Percentiles rank a stretch among this genome's conserved stretches.
These are phyloP conservation scores for Odontamblyopus rebecca DNA, from an alignment of 2,797 vertebrate genomes.

Conservation along the genomic window DNA sequence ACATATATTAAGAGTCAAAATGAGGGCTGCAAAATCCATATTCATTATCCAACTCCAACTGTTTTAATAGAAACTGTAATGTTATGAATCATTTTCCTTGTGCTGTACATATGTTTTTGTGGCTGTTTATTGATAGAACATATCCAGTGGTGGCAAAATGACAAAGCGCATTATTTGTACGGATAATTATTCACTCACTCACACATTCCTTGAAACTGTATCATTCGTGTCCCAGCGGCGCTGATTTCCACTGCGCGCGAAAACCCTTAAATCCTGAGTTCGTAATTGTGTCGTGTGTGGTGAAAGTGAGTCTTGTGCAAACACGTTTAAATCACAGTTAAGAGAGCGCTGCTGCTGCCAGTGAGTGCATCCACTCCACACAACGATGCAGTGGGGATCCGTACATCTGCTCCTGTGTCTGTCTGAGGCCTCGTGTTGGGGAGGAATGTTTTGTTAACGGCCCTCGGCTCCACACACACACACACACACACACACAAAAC, in stretches of 20 bases:
- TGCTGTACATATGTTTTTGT: too few species aligned
- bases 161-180: too few species aligned
- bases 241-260: background rate
- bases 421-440: constrained; percentile 36
- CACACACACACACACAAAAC: constrained; percentile 53
- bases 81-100: too few species aligned
- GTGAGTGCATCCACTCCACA: constrained; percentile 34
- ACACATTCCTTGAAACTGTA: background rate
- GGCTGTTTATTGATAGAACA: too few species aligned
- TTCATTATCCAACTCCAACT: too few species aligned
- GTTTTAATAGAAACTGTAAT: too few species aligned
- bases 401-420: constrained; percentile 55
- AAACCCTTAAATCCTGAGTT: background rate
- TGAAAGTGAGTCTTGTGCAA: constrained; percentile 32
- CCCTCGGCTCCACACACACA: constrained; percentile 29
- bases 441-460: background rate
- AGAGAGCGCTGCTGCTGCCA: constrained; percentile 18
- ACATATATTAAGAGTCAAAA: too few species aligned
- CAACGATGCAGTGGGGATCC: constrained; percentile 48
- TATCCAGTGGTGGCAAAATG: too few species aligned
- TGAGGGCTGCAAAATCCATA: too few species aligned
- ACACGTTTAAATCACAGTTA: constrained; percentile 29
- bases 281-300: constrained; percentile 1
- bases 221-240: background rate
- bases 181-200: too few species aligned